phyloP scores from a whole-genome alignment of 1,140 invertebrate species.

The Helicoverpa zea region DNA sequence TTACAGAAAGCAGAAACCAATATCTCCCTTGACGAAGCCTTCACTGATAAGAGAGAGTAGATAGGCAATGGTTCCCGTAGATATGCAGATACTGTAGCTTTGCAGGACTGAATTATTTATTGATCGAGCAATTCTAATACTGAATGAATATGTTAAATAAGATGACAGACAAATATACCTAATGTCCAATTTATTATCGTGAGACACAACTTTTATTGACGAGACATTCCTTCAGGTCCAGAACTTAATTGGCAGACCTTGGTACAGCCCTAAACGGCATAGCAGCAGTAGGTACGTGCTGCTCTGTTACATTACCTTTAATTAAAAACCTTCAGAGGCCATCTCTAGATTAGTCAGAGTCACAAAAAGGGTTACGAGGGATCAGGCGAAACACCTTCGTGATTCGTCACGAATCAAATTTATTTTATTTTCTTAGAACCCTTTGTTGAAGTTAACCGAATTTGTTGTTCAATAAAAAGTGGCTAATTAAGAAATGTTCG shows the following conservation, averaged over 20 bases:
- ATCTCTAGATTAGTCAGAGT: constrained; percentile 82
- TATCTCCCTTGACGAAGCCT: neutral
- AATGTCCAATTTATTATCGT: neutral
- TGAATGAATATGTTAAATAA: neutral
- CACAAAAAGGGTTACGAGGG: constrained; percentile 83
- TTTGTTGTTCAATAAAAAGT: constrained; percentile 84
- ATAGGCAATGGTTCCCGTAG: too few species aligned
- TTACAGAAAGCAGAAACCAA: neutral
- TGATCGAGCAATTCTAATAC: too few species aligned
- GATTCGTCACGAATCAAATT: constrained; percentile 85
- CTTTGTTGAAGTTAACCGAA: constrained; percentile 84
- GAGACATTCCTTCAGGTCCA: neutral
- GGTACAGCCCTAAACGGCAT: constrained; percentile 53
- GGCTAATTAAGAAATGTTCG: constrained; percentile 85
- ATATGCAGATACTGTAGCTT: too few species aligned
- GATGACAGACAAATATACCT: neutral
- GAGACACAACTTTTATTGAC: neutral
- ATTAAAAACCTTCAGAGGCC: constrained; percentile 82
- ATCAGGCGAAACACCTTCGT: constrained; percentile 80
- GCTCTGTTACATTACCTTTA: constrained; percentile 85
- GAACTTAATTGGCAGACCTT: constrained; percentile 8
- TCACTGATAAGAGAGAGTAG: neutral
- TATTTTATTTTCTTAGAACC: constrained; percentile 83
- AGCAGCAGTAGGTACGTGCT: constrained; percentile 70
- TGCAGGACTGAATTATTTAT: too few species aligned